A percentile compares a stretch with the other conserved stretches of the same genome.
Evolutionary conservation across 2,797 vertebrate species (phyloP).

Genomic region (Pseudotriccus pelzelni): DNA sequence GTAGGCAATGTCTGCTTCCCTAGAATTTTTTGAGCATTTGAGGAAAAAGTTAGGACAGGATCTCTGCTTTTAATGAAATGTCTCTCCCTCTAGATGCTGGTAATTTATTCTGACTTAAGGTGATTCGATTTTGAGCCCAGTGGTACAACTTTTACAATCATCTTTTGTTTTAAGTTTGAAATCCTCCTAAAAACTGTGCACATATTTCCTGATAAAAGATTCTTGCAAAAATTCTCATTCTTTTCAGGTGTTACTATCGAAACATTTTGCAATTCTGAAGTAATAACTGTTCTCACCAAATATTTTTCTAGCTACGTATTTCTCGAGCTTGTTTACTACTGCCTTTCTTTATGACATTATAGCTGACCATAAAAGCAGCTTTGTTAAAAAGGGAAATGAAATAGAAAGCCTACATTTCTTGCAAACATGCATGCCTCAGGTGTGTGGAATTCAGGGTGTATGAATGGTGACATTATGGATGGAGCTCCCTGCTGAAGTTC

Average conservation of each 20-base stretch:
- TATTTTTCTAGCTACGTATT: neutral
- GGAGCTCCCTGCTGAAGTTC: neutral
- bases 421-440: neutral
- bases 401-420: neutral
- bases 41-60: neutral
- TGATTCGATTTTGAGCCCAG: neutral
- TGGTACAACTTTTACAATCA: neutral
- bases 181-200: neutral
- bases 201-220: neutral
- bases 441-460: neutral
- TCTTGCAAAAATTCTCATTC: neutral
- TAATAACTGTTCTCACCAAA: neutral
- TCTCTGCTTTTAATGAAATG: neutral
- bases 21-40: neutral
- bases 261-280: neutral
- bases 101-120: neutral
- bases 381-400: neutral
- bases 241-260: neutral
- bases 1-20: neutral
- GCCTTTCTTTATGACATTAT: neutral
- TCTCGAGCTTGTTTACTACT: conserved; percentile 3
- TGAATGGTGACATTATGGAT: neutral
- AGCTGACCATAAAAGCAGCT: neutral
- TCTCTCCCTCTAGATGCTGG: neutral
- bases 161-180: neutral